Conservation (phyloP, 2,888 invertebrate genomes). For the Synergus japonicus region DNA sequence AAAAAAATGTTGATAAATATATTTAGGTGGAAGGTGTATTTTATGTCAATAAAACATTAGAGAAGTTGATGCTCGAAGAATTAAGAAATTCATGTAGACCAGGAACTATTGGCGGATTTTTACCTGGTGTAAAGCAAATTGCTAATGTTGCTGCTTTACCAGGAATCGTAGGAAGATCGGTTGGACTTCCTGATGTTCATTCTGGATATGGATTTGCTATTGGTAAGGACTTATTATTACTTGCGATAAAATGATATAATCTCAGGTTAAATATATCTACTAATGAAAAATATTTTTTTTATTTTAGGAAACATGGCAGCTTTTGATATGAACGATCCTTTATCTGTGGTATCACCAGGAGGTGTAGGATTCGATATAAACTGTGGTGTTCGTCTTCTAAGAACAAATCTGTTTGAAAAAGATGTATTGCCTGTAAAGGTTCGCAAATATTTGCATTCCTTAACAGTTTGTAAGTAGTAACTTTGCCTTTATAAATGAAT, state of each 20-base stretch:
- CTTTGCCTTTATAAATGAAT: slow-evolving; percentile 26
- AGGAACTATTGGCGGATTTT: slow-evolving; percentile 95
- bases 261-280: not conserved
- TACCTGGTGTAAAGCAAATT: slow-evolving; percentile 99
- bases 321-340: slow-evolving; percentile 95
- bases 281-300: slow-evolving; percentile 33
- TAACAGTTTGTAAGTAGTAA: not conserved
- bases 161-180: slow-evolving; percentile 95
- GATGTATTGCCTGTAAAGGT: slow-evolving; percentile 95
- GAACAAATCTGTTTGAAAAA: slow-evolving; percentile 96
- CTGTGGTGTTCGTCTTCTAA: slow-evolving; percentile 95
- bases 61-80: slow-evolving; percentile 98
- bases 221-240: slow-evolving; percentile 79
- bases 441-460: slow-evolving; percentile 48
- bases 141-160: slow-evolving; percentile 99
- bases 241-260: not conserved
- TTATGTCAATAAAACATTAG: slow-evolving; percentile 95
- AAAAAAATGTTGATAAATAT: slow-evolving; percentile 4
- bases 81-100: slow-evolving; percentile 93
- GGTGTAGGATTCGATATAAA: slow-evolving; percentile 99
- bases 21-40: slow-evolving; percentile 96
- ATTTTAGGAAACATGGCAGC: slow-evolving; percentile 97
- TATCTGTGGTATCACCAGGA: slow-evolving; percentile 97
- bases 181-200: slow-evolving; percentile 97
- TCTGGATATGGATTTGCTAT: slow-evolving; percentile 99